phyloP scores from a whole-genome alignment of 2,797 vertebrate genomes.

The Manis crassicaudata region DNA sequence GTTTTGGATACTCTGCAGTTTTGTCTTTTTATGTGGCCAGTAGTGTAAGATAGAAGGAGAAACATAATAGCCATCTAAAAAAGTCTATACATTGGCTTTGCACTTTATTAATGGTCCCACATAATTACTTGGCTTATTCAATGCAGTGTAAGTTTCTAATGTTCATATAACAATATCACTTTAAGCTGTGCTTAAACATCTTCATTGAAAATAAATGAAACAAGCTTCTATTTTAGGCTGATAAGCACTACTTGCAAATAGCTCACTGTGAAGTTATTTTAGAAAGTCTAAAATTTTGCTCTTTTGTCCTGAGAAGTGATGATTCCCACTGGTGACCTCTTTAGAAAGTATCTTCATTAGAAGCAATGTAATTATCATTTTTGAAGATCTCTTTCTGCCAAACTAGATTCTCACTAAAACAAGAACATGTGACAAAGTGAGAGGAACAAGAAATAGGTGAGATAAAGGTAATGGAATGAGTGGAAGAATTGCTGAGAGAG shows the following conservation, averaged over 20 bases:
- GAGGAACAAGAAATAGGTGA: conserved; percentile 23
- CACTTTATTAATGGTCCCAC: conserved; percentile 6
- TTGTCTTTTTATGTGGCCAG: neutral
- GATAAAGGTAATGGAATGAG: neutral
- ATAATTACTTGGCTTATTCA: conserved; percentile 46
- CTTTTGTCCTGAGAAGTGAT: neutral
- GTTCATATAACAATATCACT: neutral
- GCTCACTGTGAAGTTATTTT: conserved; percentile 2
- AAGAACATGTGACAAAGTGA: neutral
- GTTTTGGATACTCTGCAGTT: neutral
- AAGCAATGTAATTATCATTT: conserved; percentile 19
- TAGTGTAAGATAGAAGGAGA: neutral
- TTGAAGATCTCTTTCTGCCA: conserved; percentile 13
- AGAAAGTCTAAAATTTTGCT: conserved; percentile 18
- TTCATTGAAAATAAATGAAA: conserved; percentile 33
- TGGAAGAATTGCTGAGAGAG: neutral
- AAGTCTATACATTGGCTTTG: neutral
- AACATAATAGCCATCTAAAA: neutral
- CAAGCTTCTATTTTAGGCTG: neutral
- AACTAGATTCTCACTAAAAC: conserved; percentile 30
- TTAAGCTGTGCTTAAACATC: conserved; percentile 21
- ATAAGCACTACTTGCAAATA: conserved; percentile 22
- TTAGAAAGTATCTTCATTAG: neutral
- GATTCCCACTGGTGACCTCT: neutral
- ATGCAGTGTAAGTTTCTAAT: neutral